phyloP scores from a whole-genome alignment of 2,113 vertebrate species.

The Notothenia rossii region DNA sequence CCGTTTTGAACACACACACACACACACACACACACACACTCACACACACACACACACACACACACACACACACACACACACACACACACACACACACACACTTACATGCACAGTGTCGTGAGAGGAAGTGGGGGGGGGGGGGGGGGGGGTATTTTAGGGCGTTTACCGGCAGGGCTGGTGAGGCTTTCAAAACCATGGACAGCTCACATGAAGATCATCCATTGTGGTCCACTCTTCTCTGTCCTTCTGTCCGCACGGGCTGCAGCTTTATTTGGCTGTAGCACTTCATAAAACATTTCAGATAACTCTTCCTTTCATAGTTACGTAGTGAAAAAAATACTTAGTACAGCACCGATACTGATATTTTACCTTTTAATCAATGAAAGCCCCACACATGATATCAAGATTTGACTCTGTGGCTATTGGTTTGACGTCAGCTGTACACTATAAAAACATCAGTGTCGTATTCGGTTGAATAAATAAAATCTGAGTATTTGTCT shows the following conservation, averaged over 20 bases:
- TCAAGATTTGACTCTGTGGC: slow-evolving; percentile 6
- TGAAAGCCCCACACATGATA: not conserved
- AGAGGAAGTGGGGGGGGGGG: slow-evolving; percentile 44
- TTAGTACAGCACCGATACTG: not conserved
- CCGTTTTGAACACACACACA: too few species aligned
- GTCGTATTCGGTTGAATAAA: not conserved
- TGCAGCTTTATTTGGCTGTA: slow-evolving; percentile 25
- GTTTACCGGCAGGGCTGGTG: slow-evolving; percentile 79
- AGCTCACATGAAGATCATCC: slow-evolving; percentile 74
- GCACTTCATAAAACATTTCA: slow-evolving; percentile 12
- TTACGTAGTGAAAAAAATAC: too few species aligned
- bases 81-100: slow-evolving; percentile 26
- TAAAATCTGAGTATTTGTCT: not conserved
- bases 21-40: too few species aligned
- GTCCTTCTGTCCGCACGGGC: slow-evolving; percentile 32
- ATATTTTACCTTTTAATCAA: not conserved
- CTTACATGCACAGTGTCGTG: slow-evolving; percentile 65
- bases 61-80: too few species aligned
- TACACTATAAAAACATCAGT: not conserved
- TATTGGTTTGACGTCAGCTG: slow-evolving; percentile 10
- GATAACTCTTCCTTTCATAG: slow-evolving; percentile 8
- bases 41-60: too few species aligned
- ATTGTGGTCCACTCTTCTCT: slow-evolving; percentile 25
- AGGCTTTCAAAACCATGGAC: slow-evolving; percentile 84
- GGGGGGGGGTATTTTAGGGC: slow-evolving; percentile 74